A percentile compares a stretch with the other conserved stretches of the same genome.
Evolutionary conservation across 2,888 invertebrate species (phyloP).

Genomic region (Aleiodes testaceus): DNA sequence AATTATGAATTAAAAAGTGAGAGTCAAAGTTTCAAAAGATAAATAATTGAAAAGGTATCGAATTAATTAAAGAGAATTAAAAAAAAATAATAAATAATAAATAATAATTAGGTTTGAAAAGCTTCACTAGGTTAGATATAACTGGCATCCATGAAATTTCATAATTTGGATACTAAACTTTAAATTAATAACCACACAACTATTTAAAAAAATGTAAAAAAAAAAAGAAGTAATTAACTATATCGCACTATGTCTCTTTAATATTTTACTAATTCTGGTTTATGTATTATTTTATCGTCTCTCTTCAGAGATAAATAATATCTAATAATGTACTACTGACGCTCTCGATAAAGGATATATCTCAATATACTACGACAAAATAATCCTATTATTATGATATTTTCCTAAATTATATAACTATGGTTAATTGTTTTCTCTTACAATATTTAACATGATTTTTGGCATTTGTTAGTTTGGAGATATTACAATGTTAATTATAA

Average conservation of each 20-base stretch:
- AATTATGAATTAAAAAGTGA: constrained; percentile 42
- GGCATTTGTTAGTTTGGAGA: constrained; percentile 65
- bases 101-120: constrained; percentile 52
- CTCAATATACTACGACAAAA: constrained; percentile 68
- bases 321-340: constrained; percentile 51
- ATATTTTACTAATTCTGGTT: constrained; percentile 62
- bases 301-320: constrained; percentile 45
- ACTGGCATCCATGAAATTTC: constrained; percentile 72
- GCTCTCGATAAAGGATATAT: constrained; percentile 44
- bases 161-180: constrained; percentile 72
- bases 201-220: constrained; percentile 54
- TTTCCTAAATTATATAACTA: constrained; percentile 44
- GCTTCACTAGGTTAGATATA: constrained; percentile 51
- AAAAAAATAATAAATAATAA: constrained; percentile 51
- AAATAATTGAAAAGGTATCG: constrained; percentile 9
- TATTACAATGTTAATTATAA: constrained; percentile 64
- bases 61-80: constrained; percentile 27
- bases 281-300: constrained; percentile 45
- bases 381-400: constrained; percentile 57
- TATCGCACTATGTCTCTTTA: constrained; percentile 61
- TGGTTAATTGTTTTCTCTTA: constrained; percentile 52
- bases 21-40: constrained; percentile 46
- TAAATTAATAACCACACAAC: constrained; percentile 71
- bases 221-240: constrained; percentile 66
- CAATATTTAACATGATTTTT: constrained; percentile 57